Evolutionary conservation across 37 sponge, comb jelly and placozoan genomes (phyloP).

Genomic region (Beroe ovata): DNA sequence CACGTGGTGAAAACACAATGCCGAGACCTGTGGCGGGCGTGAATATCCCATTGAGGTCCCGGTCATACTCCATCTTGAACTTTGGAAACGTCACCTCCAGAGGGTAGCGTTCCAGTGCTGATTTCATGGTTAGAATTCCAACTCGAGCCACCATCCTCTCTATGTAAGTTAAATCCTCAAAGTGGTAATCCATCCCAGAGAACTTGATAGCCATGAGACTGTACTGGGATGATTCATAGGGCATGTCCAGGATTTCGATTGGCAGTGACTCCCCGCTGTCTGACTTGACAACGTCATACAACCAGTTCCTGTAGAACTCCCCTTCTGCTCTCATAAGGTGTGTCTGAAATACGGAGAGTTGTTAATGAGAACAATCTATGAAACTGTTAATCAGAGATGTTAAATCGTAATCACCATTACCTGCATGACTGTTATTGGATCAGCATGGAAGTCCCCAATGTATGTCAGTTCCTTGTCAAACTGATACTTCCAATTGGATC

Average conservation of each 20-base stretch:
- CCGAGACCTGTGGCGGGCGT: conserved; percentile 43
- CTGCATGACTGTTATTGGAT: neutral
- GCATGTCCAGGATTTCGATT: conserved; percentile 34
- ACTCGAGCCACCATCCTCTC: conserved; percentile 5
- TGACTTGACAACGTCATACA: neutral
- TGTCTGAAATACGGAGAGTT: conserved; percentile 21
- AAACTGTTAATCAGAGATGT: too few species aligned
- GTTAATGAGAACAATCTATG: too few species aligned
- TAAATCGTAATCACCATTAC: too few species aligned
- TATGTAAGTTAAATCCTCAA: neutral
- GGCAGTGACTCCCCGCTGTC: neutral
- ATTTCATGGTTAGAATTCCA: neutral
- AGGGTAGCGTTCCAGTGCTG: neutral
- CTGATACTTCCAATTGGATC: conserved; percentile 7
- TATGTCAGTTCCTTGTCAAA: neutral
- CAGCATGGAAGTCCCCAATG: neutral
- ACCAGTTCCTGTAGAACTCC: neutral
- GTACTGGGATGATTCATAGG: conserved; percentile 48
- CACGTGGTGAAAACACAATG: conserved; percentile 33
- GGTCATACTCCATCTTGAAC: conserved; percentile 55
- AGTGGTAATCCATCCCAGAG: neutral
- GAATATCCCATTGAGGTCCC: conserved; percentile 46
- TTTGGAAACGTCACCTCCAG: neutral
- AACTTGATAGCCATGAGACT: conserved; percentile 43
- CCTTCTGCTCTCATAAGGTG: conserved; percentile 11